These are phyloP conservation scores for Petroica traversi DNA, from an alignment of 2,113 vertebrate species.

Conservation along the genomic window DNA sequence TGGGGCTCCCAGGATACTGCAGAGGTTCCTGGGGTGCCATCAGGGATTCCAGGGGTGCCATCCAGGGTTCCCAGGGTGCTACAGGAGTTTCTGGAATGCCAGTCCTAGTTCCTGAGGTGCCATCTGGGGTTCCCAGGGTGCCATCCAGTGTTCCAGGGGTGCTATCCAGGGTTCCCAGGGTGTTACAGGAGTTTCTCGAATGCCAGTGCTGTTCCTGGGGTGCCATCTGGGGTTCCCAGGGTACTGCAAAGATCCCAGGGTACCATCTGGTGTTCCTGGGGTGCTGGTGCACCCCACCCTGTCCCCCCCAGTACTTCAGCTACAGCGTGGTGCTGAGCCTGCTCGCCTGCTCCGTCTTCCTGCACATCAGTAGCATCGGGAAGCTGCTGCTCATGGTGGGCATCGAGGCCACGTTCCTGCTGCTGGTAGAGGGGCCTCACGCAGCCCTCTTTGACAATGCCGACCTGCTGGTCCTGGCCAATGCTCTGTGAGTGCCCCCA, in stretches of 20 bases:
- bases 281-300: fast-evolving
- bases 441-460: slow-evolving; percentile 92
- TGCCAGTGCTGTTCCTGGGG: too few relatives aligned
- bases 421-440: slow-evolving; percentile 90
- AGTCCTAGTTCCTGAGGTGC: background rate
- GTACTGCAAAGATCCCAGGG: too few relatives aligned
- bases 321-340: slow-evolving; percentile 92
- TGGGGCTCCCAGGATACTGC: background rate
- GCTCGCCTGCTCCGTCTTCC: slow-evolving; percentile 94
- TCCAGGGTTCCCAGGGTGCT: background rate
- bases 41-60: background rate
- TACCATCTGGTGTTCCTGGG: background rate
- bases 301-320: slow-evolving; percentile 84
- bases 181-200: background rate
- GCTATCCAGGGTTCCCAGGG: background rate
- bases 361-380: slow-evolving; percentile 96
- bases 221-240: too few relatives aligned
- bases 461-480: slow-evolving; percentile 90
- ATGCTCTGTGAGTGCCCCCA: slow-evolving; percentile 84
- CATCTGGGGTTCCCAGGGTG: background rate
- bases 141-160: background rate
- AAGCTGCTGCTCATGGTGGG: slow-evolving; percentile 91
- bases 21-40: background rate
- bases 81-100: too few relatives aligned
- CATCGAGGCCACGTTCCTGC: slow-evolving; percentile 88